These are phyloP conservation scores for Malurus melanocephalus DNA, from an alignment of 2,113 vertebrate genomes.

Conservation along the genomic window DNA sequence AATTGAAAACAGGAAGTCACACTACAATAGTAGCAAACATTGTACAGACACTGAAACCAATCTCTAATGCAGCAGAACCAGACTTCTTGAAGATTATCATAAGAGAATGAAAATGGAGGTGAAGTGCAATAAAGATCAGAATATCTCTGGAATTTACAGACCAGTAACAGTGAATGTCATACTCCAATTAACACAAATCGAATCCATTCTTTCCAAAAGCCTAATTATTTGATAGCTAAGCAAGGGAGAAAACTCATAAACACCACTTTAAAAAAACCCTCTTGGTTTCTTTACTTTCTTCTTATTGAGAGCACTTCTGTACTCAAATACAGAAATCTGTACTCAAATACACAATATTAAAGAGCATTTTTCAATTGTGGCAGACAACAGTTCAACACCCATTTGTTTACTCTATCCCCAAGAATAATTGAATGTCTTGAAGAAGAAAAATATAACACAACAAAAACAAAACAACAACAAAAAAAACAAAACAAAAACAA, in stretches of 20 bases:
- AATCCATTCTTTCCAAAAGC: neutral
- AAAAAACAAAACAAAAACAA: too few species aligned
- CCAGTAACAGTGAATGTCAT: slow-evolving; percentile 21
- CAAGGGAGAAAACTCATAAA: neutral
- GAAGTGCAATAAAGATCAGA: slow-evolving; percentile 24
- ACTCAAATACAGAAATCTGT: neutral
- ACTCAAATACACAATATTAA: neutral
- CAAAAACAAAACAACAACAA: neutral
- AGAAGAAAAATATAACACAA: neutral
- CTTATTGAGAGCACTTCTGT: neutral
- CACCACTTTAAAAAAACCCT: neutral
- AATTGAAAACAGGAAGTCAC: slow-evolving; percentile 15
- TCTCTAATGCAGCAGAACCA: slow-evolving; percentile 44
- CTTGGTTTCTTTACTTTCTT: neutral
- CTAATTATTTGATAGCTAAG: slow-evolving; percentile 11
- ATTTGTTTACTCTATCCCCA: neutral
- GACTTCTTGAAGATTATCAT: slow-evolving; percentile 40
- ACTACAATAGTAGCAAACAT: slow-evolving; percentile 49
- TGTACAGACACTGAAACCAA: slow-evolving; percentile 43
- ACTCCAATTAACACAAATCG: neutral
- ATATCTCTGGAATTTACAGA: slow-evolving; percentile 8
- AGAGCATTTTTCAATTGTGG: slow-evolving; percentile 5
- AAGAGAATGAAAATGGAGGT: slow-evolving; percentile 40
- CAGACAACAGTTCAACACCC: neutral
- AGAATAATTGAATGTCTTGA: neutral